Percentiles rank a stretch among this genome's conserved stretches.
These are phyloP conservation scores for Seira sanloemensis DNA, from an alignment of 2,888 invertebrate genomes.

Conservation along the genomic window DNA sequence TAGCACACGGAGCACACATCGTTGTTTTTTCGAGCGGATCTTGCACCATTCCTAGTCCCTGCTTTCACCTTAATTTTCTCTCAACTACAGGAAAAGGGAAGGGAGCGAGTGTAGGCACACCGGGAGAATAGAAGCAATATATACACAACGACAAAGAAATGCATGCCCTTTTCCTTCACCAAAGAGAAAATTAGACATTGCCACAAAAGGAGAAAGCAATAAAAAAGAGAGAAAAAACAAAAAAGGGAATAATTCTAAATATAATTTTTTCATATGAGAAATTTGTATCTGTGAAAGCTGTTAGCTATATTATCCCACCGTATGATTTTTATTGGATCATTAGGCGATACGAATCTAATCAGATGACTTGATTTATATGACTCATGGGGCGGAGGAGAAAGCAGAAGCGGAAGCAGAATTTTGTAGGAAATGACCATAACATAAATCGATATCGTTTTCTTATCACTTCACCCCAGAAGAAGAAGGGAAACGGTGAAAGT, in stretches of 20 bases:
- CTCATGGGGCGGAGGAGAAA: not conserved
- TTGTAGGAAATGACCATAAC: not conserved
- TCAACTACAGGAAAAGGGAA: not conserved
- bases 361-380: not conserved
- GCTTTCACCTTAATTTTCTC: constrained; percentile 8
- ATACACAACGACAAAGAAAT: not conserved
- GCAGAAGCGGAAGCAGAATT: not conserved
- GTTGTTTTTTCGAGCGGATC: too few relatives aligned
- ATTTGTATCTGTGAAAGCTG: not conserved
- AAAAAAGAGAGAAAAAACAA: too few relatives aligned
- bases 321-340: constrained; percentile 15
- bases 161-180: not conserved
- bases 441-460: not conserved
- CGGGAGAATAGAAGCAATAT: not conserved
- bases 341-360: not conserved
- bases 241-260: too few relatives aligned
- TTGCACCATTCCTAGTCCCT: not conserved
- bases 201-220: too few relatives aligned
- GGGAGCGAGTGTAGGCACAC: too few relatives aligned
- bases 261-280: too few relatives aligned
- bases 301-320: too few relatives aligned
- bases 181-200: constrained; percentile 15
- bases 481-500: too few relatives aligned
- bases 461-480: not conserved
- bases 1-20: too few relatives aligned